Percentiles rank a stretch among this genome's conserved stretches.
Evolutionary conservation across 2,797 vertebrate genomes (phyloP).

Genomic region (Onychomys torridus): DNA sequence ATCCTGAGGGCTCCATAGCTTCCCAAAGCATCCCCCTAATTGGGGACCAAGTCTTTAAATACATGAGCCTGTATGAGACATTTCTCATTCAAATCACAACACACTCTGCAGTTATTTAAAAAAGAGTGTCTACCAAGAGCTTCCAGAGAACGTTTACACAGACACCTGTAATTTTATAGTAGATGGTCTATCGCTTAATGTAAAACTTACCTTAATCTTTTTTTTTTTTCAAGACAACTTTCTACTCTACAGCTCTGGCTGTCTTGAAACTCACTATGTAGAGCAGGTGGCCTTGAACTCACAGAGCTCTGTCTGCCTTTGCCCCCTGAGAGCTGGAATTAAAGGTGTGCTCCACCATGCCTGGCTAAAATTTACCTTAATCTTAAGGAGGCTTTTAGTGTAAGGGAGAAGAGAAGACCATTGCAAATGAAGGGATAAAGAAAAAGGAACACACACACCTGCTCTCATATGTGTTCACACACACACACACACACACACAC

Average conservation of each 20-base stretch:
- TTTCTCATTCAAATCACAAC: not conserved
- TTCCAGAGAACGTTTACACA: not conserved
- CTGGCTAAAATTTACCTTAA: not conserved
- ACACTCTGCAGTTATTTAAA: not conserved
- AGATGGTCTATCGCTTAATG: not conserved
- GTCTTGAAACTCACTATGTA: not conserved
- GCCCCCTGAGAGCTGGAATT: not conserved
- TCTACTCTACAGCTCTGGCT: not conserved
- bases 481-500: not conserved
- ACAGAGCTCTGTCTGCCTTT: not conserved
- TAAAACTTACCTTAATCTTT: slow-evolving; percentile 2
- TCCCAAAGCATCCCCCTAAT: not conserved
- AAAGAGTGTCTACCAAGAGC: not conserved
- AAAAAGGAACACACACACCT: not conserved
- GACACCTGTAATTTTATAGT: not conserved
- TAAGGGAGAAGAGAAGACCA: not conserved
- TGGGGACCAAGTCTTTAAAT: not conserved
- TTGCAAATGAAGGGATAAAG: not conserved
- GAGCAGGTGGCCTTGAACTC: not conserved
- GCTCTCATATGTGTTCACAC: not conserved
- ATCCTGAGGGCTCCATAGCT: not conserved
- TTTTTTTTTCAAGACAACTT: not conserved
- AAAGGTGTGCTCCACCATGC: not conserved
- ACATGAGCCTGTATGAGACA: not conserved
- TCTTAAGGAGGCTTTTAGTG: slow-evolving; percentile 42